Conservation (phyloP, 2,113 vertebrate species). For the Strigops habroptila region DNA sequence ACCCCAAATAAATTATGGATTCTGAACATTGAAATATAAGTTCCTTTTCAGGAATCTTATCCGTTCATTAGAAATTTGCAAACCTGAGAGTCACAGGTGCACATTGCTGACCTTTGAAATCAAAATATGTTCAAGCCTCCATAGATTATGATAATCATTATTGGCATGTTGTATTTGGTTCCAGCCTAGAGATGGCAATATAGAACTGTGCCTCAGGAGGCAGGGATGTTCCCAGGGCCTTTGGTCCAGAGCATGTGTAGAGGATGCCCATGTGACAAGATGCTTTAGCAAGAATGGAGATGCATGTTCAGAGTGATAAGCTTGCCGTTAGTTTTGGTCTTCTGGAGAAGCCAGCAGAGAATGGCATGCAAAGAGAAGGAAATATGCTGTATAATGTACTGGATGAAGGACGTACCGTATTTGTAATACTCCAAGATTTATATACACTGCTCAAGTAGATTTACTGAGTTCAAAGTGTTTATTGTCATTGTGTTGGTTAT, state of each 20-base stretch:
- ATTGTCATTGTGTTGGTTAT: not conserved
- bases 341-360: not conserved
- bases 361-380: not conserved
- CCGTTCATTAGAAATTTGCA: not conserved
- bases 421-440: not conserved
- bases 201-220: not conserved
- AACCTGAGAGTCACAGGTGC: not conserved
- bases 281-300: not conserved
- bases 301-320: not conserved
- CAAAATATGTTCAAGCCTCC: not conserved
- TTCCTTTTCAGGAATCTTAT: not conserved
- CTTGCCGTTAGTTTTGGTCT: not conserved
- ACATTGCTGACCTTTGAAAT: not conserved
- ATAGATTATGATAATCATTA: not conserved
- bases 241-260: not conserved
- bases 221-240: not conserved
- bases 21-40: not conserved
- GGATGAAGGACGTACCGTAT: not conserved
- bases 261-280: not conserved
- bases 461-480: not conserved
- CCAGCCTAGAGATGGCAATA: not conserved
- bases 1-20: not conserved
- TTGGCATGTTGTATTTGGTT: not conserved
- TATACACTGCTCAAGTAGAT: not conserved
- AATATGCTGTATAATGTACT: not conserved